Conservation (phyloP, 1,140 invertebrate genomes). For the Panonychus citri region DNA sequence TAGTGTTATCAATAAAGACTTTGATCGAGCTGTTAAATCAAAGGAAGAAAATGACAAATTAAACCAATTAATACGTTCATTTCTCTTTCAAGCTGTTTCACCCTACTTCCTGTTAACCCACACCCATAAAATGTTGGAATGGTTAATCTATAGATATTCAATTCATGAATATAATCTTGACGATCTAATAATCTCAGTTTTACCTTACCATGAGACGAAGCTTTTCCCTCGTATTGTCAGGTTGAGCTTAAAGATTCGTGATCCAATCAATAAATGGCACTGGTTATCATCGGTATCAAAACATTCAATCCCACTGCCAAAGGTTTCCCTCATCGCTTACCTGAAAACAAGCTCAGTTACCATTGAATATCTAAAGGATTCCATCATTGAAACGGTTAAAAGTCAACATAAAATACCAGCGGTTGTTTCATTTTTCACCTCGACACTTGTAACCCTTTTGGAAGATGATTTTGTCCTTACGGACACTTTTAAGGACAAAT, state of each 20-base stretch:
- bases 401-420: not conserved
- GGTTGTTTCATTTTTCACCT: not conserved
- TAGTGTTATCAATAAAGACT: constrained; percentile 37
- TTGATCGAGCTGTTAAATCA: constrained; percentile 54
- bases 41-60: constrained; percentile 47
- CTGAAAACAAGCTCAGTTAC: constrained; percentile 40
- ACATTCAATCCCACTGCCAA: constrained; percentile 40
- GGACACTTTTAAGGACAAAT: not conserved
- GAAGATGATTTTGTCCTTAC: not conserved
- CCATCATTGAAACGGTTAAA: not conserved
- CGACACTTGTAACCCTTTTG: not conserved
- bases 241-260: constrained; percentile 31
- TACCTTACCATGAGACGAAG: constrained; percentile 76
- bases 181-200: constrained; percentile 45
- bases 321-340: constrained; percentile 42
- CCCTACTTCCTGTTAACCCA: constrained; percentile 63
- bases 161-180: constrained; percentile 67
- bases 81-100: constrained; percentile 44
- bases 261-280: constrained; percentile 40
- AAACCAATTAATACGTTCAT: constrained; percentile 47
- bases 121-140: constrained; percentile 71
- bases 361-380: constrained; percentile 42
- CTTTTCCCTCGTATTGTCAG: constrained; percentile 62
- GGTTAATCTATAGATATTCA: constrained; percentile 52
- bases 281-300: constrained; percentile 51